phyloP scores from a whole-genome alignment of 2,113 vertebrate genomes.

The Pelodiscus sinensis region DNA sequence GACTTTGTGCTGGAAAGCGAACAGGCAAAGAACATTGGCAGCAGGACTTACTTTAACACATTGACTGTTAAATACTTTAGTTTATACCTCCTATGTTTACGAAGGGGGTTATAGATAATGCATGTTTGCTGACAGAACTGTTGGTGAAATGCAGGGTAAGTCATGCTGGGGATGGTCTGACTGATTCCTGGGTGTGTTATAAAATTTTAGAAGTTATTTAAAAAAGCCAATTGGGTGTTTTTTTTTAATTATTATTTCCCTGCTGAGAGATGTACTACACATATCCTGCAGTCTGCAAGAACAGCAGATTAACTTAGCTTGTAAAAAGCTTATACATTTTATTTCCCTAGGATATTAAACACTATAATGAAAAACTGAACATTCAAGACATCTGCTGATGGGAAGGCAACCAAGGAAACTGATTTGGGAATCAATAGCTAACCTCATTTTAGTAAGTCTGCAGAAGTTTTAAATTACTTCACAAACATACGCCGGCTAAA shows the following conservation, averaged over 20 bases:
- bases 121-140: neutral
- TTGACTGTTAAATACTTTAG: neutral
- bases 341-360: constrained; percentile 32
- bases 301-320: constrained; percentile 17
- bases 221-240: constrained; percentile 7
- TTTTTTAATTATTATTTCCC: constrained; percentile 48
- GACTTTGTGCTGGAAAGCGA: neutral
- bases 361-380: constrained; percentile 43
- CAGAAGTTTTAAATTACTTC: neutral
- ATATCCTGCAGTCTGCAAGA: neutral
- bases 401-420: neutral
- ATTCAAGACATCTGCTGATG: constrained; percentile 12
- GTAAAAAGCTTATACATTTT: constrained; percentile 13
- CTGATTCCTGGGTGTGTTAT: neutral
- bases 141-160: neutral
- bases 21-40: neutral
- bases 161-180: constrained; percentile 11
- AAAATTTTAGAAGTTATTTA: constrained; percentile 28
- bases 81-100: neutral
- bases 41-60: neutral
- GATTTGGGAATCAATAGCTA: neutral
- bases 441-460: neutral
- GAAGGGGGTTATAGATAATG: neutral
- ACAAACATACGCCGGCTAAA: neutral
- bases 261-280: constrained; percentile 5